Conservation (phyloP, 2,797 vertebrate species). For the Sphenodon punctatus region DNA sequence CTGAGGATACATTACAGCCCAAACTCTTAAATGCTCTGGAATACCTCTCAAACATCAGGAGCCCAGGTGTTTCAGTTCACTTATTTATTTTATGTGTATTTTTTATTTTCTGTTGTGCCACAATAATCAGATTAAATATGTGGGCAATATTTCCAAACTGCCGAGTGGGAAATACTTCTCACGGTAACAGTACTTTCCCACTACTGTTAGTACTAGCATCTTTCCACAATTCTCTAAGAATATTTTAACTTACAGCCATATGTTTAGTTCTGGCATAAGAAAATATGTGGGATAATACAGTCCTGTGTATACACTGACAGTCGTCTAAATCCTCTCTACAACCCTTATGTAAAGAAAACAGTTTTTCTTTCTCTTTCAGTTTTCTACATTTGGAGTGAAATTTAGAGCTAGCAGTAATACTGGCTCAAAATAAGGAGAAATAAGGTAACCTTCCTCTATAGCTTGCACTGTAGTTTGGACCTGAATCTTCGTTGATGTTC, state of each 20-base stretch:
- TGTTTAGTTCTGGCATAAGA: background rate
- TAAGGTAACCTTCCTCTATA: background rate
- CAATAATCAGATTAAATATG: slow-evolving; percentile 10
- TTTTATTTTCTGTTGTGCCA: slow-evolving; percentile 19
- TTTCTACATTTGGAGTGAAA: background rate
- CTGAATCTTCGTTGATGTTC: too few relatives aligned
- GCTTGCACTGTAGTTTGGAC: too few relatives aligned
- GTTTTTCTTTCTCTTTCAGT: background rate
- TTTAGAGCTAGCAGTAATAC: background rate
- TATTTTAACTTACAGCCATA: background rate
- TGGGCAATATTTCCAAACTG: slow-evolving; percentile 1
- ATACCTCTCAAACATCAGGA: background rate
- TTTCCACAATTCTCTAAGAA: background rate
- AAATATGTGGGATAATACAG: background rate
- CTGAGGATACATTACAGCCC: slow-evolving; percentile 10
- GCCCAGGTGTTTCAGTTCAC: slow-evolving; percentile 8
- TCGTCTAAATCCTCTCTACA: background rate
- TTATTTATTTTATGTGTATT: background rate
- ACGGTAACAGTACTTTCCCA: background rate
- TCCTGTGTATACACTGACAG: background rate
- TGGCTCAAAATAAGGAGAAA: background rate
- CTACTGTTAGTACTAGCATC: slow-evolving; percentile 5
- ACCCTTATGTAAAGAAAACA: background rate
- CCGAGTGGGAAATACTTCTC: slow-evolving; percentile 4
- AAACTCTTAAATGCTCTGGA: background rate